phyloP scores from a whole-genome alignment of 2,888 invertebrate species.

The Eubasilissa splendida region DNA sequence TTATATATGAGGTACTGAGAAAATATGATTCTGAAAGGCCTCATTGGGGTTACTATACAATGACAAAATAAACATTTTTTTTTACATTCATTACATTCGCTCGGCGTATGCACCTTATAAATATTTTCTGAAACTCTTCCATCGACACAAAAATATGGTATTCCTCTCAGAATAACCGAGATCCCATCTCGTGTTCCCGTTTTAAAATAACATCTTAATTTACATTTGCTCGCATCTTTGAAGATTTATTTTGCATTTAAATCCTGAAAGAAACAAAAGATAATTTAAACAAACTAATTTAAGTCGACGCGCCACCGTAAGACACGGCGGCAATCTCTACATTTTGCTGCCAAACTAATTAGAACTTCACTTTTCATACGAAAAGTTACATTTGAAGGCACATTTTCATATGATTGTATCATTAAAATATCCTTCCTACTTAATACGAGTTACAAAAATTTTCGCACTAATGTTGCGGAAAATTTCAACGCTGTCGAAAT shows the following conservation, averaged over 20 bases:
- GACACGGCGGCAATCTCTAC: too few relatives aligned
- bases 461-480: neutral
- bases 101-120: neutral
- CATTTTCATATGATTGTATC: too few relatives aligned
- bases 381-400: too few relatives aligned
- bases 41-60: slow-evolving; percentile 43
- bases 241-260: slow-evolving; percentile 5
- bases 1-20: slow-evolving; percentile 14
- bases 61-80: slow-evolving; percentile 41
- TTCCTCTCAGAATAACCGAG: slow-evolving; percentile 7
- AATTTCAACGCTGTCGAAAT: neutral
- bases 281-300: too few relatives aligned
- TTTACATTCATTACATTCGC: neutral
- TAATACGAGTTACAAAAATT: neutral
- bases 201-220: neutral
- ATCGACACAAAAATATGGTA: slow-evolving; percentile 32
- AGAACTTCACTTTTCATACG: too few relatives aligned
- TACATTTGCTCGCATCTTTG: neutral
- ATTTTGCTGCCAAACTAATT: too few relatives aligned
- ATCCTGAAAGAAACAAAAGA: neutral
- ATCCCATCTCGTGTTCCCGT: neutral
- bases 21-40: slow-evolving; percentile 42
- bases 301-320: too few relatives aligned
- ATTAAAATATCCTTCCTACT: neutral
- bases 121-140: slow-evolving; percentile 16